A percentile compares a stretch with the other conserved stretches of the same genome.
phyloP scores from a whole-genome alignment of 2,113 vertebrate species.

The Labrus mixtus region DNA sequence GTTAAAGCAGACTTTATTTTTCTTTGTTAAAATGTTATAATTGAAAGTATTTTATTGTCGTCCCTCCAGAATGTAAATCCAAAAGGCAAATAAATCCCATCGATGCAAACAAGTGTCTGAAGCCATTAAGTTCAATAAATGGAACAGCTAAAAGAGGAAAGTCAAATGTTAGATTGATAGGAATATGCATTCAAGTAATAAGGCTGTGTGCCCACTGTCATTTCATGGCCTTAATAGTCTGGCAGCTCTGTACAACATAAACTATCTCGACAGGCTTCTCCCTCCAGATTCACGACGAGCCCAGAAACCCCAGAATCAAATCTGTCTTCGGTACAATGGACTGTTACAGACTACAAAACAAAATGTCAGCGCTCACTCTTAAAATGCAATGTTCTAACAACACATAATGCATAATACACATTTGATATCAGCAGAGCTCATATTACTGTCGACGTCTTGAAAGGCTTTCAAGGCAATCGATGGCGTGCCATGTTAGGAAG shows the following conservation, averaged over 20 bases:
- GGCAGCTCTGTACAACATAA: conserved; percentile 46
- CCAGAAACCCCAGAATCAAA: conserved; percentile 30
- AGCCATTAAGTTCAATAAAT: conserved; percentile 77
- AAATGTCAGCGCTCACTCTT: conserved; percentile 45
- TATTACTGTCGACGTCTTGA: conserved; percentile 38
- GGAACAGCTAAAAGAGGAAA: conserved; percentile 61
- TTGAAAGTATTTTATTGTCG: conserved; percentile 49
- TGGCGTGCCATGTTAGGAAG: conserved; percentile 56
- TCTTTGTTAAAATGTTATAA: conserved; percentile 11
- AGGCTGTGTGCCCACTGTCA: conserved; percentile 65
- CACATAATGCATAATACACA: neutral
- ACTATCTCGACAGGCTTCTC: conserved; percentile 62
- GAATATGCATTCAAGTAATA: conserved; percentile 67
- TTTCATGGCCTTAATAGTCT: conserved; percentile 58
- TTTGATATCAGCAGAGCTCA: conserved; percentile 32
- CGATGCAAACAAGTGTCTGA: conserved; percentile 84
- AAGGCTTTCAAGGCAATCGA: conserved; percentile 51
- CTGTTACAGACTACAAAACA: conserved; percentile 33
- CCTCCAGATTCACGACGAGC: conserved; percentile 51
- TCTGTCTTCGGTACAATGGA: conserved; percentile 26
- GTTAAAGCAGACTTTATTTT: conserved; percentile 28
- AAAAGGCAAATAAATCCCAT: conserved; percentile 67
- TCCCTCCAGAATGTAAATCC: conserved; percentile 51
- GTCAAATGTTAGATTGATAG: conserved; percentile 68
- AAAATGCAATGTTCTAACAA: conserved; percentile 32